Base-by-base conservation (phyloP, 2,888 invertebrate genomes). In the Lamproptera curius region DNA sequence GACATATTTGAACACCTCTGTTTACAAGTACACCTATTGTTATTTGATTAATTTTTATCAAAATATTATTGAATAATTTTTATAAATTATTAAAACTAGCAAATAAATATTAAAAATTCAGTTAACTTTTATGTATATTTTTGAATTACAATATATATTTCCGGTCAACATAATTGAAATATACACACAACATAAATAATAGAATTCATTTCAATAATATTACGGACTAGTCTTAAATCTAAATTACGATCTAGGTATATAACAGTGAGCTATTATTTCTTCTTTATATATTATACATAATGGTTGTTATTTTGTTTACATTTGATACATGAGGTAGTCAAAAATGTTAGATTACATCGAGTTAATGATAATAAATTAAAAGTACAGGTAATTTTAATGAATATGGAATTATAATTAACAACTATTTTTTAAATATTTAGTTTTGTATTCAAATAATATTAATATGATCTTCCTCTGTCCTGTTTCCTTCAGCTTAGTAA, bases 321-420 rank as follows among this genome's bases (percentile, higher is more conserved):
- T 78, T 80, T 80, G 73, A 76, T 79, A 79, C 69, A 65, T 70
- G 62, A 69, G 64, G 70, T 75, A 79, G 76, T 72, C 62, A 38
- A 34, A 65, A 70, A 69, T 71, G 58, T 58, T 73, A 77, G 76
- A 66, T 71, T 77, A 82, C 84, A 85, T 85, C 84, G 84, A 85
- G 69, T 71, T 76, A 73, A 44, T 67, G 76, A 84, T 85, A 83
- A 83, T 83, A 80, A 71, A 40, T 35, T 69, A 64, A 71, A 83
- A 84, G 80, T 84, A 83, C 85, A 83, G 74, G 73, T 80, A 76
- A 76, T 76, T 77, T 74, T 83, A 76, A 78, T 73, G 66, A 72
- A 63, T 70, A 71, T 61, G 68, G n/a, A 78, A 73, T 75, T 73
- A 75, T 70, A 57, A 75, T 71, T 78, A 76, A 77, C 72, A 72